A percentile compares a stretch with the other conserved stretches of the same genome.
Evolutionary conservation across 2,888 invertebrate genomes (phyloP).

Genomic region (Dolomedes plantarius): DNA sequence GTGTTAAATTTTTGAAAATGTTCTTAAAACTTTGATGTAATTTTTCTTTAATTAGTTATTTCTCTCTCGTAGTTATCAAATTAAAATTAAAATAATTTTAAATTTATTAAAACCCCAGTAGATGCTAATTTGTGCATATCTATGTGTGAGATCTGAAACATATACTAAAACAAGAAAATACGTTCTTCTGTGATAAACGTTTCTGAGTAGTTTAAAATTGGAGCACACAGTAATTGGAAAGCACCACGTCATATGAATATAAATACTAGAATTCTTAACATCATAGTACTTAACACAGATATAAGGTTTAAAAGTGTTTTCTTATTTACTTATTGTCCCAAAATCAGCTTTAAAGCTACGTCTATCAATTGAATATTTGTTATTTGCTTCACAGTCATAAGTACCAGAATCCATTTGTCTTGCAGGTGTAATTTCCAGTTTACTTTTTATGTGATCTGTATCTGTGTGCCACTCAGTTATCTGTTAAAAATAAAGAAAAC

Average conservation of each 20-base stretch:
- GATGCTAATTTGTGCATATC: background rate
- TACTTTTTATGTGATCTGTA: conserved; percentile 89
- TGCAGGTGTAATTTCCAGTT: conserved; percentile 95
- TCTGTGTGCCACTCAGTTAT: conserved; percentile 87
- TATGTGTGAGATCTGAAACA: background rate
- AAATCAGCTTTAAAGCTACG: conserved; percentile 95
- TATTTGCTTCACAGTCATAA: conserved; percentile 95
- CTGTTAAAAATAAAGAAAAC: conserved; percentile 38
- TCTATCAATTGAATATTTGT: conserved; percentile 93
- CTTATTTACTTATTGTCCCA: conserved; percentile 74
- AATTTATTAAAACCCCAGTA: background rate
- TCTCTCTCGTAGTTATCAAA: too few species aligned
- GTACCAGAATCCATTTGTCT: conserved; percentile 97
- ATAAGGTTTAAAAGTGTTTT: background rate
- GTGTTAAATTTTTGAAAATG: too few species aligned
- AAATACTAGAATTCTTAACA: background rate
- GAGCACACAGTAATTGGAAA: background rate
- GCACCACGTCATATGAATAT: background rate
- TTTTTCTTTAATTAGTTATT: too few species aligned
- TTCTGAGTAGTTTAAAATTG: background rate
- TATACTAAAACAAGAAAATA: background rate
- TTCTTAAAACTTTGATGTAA: too few species aligned
- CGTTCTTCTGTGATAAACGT: background rate
- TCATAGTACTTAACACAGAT: background rate
- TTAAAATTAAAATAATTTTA: too few species aligned